These are phyloP conservation scores for Xestia rhomboidea DNA, from an alignment of 2,888 invertebrate species.

Conservation along the genomic window DNA sequence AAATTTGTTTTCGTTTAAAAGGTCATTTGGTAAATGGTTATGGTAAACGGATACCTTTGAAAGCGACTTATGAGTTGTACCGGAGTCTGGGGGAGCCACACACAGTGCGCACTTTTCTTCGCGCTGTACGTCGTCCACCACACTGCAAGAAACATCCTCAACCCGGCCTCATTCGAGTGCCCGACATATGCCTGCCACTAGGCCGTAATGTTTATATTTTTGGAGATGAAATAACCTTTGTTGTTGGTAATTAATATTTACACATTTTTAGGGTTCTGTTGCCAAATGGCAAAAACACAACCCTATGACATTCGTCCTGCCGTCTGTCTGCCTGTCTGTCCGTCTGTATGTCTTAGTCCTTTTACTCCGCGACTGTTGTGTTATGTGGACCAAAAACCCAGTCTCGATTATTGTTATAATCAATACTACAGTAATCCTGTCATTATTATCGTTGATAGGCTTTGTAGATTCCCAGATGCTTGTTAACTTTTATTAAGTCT, in stretches of 20 bases:
- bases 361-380: too few species aligned
- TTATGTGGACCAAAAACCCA: too few species aligned
- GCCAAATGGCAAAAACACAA: neutral
- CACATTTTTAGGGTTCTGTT: neutral
- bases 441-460: too few species aligned
- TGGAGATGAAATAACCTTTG: constrained; percentile 81
- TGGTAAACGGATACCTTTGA: constrained; percentile 84
- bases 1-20: constrained; percentile 56
- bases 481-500: too few species aligned
- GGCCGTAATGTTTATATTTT: constrained; percentile 82
- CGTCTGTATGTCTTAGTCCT: too few species aligned
- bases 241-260: constrained; percentile 72
- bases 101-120: constrained; percentile 82
- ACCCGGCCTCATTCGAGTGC: constrained; percentile 70
- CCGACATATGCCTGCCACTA: constrained; percentile 70
- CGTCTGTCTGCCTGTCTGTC: neutral
- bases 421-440: too few species aligned
- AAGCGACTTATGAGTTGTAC: constrained; percentile 85
- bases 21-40: constrained; percentile 79
- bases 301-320: neutral
- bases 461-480: too few species aligned
- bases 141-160: constrained; percentile 70
- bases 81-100: constrained; percentile 86
- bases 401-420: too few species aligned
- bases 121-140: constrained; percentile 76